These are phyloP conservation scores for Rotaria magnacalcarata DNA, from an alignment of 2,888 invertebrate species.

Conservation along the genomic window DNA sequence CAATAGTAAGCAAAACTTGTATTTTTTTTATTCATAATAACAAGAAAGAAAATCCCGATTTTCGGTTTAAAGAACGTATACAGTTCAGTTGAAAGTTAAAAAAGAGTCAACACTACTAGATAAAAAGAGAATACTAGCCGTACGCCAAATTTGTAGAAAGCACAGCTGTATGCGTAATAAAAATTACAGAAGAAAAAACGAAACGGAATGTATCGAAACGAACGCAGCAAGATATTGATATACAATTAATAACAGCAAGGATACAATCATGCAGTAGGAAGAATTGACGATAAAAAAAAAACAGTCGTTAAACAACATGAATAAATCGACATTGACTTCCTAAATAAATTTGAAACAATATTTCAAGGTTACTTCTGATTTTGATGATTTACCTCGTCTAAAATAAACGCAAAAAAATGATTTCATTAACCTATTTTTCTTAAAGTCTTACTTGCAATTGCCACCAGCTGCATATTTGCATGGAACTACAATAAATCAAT, in stretches of 20 bases:
- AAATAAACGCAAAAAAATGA: neutral
- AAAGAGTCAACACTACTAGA: neutral
- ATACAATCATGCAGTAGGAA: neutral
- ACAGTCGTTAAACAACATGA: neutral
- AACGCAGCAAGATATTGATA: neutral
- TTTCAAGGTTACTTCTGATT: neutral
- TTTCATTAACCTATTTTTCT: neutral
- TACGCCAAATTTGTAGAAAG: neutral
- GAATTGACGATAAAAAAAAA: neutral
- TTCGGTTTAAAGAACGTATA: neutral
- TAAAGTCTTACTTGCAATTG: neutral
- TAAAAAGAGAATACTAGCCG: neutral
- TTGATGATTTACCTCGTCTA: neutral
- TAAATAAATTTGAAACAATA: neutral
- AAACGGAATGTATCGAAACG: neutral
- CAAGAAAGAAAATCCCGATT: neutral
- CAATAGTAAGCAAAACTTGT: neutral
- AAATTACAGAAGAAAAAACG: neutral
- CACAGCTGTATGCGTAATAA: neutral
- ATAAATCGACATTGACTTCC: slow-evolving; percentile 18
- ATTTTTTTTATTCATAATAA: neutral
- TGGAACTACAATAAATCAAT: neutral
- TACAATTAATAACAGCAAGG: neutral
- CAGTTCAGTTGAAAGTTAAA: neutral
- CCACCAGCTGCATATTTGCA: slow-evolving; percentile 36